Evolutionary conservation across 2,888 invertebrate genomes (phyloP), one percentile per base, ranked within the genome.

Genomic region (Rhagium mordax): DNA sequence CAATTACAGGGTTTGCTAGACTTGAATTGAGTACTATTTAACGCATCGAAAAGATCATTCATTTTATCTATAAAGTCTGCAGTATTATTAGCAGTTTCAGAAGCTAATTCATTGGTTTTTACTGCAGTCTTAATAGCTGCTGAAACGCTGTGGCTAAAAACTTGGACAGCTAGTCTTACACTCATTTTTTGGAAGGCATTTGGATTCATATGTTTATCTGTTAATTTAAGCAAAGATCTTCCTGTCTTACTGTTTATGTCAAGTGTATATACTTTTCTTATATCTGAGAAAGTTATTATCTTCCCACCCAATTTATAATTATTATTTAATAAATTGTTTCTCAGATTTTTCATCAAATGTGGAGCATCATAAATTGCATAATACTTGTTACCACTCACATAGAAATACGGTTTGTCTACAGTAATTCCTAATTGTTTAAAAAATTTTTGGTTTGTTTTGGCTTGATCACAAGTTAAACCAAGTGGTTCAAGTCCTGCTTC

Each of bases 401-500:
- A n/a, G n/a, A n/a, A n/a, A n/a, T n/a, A n/a, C n/a, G n/a, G n/a
- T n/a, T n/a, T n/a, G n/a, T n/a, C n/a, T n/a, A n/a, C n/a, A n/a
- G n/a, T n/a, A n/a, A n/a, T n/a, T n/a, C n/a, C n/a, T n/a, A n/a
- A n/a, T n/a, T n/a, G n/a, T n/a, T n/a, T n/a, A n/a, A n/a, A n/a
- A 2, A 48, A 8, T 61, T 70, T 73, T 60, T 76, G 49, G 48
- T 78, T 80, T 53, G 71, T 77, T 21, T 78, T 55, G 13, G 67
- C 67, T 73, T 81, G 81, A 60, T 81, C 78, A 62, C 80, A 79
- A 3, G 80, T 69, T 53, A 73, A 57, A 24, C 62, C 65, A 18
- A 68, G 20, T 10, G 62, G 60, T 47, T 71, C 66, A 13, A 81
- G 60, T 18, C 65, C 65, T 10, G 71, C 65, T 51, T 70, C 55